Conservation (phyloP, 1,140 invertebrate species). For the Drosophila orena region DNA sequence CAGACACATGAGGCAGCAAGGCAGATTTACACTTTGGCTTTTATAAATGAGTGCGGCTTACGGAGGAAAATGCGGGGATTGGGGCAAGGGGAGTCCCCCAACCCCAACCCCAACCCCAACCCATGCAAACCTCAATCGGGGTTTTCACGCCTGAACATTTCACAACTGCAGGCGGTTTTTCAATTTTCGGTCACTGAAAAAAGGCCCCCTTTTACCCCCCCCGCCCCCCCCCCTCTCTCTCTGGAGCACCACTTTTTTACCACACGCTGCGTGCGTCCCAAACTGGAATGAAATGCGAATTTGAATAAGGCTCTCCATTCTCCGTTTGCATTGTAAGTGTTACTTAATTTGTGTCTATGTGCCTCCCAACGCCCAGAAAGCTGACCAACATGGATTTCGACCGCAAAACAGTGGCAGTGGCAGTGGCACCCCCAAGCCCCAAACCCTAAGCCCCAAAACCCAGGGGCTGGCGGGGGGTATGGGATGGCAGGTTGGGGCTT, state of each 20-base stretch:
- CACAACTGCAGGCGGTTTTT: conserved; percentile 82
- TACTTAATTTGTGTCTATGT: conserved; percentile 72
- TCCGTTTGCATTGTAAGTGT: conserved; percentile 71
- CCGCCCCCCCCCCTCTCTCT: neutral
- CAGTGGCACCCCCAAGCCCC: neutral
- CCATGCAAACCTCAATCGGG: conserved; percentile 69
- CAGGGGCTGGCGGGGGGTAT: neutral
- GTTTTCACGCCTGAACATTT: conserved; percentile 82
- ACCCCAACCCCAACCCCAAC: too few species aligned
- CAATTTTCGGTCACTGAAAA: conserved; percentile 76
- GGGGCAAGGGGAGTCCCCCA: neutral
- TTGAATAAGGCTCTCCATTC: conserved; percentile 47
- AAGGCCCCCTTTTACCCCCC: conserved; percentile 31
- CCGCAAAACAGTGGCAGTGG: conserved; percentile 69
- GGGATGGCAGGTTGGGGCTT: neutral
- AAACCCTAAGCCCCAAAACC: neutral
- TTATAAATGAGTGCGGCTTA: conserved; percentile 61
- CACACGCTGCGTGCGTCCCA: conserved; percentile 68
- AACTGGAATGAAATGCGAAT: conserved; percentile 75
- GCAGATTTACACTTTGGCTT: conserved; percentile 78
- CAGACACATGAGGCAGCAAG: conserved; percentile 41
- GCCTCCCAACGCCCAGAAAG: conserved; percentile 2
- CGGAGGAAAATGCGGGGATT: conserved; percentile 6
- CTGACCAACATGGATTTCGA: conserved; percentile 54
- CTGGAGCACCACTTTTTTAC: conserved; percentile 8